Conservation (phyloP, 2,113 vertebrate genomes). For the Chrysochloris asiatica region DNA sequence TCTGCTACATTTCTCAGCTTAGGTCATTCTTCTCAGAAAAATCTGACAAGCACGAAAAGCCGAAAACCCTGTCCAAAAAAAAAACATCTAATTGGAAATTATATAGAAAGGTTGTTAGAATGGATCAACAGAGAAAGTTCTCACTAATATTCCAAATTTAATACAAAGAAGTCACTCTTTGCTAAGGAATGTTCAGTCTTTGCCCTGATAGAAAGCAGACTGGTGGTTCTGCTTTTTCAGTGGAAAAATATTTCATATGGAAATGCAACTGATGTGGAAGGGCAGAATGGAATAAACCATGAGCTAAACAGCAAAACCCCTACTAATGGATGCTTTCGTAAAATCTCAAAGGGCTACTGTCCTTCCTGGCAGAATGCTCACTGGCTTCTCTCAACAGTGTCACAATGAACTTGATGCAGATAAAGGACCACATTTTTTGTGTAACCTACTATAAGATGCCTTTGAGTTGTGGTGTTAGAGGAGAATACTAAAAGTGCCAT, state of each 20-base stretch:
- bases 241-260: no score
- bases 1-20: background rate
- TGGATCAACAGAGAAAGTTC: background rate
- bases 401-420: background rate
- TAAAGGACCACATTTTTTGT: background rate
- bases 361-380: background rate
- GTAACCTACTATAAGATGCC: background rate
- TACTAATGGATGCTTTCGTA: background rate
- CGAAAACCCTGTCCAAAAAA: background rate
- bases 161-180: background rate
- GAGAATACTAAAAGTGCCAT: no score
- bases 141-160: background rate
- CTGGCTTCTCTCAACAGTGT: background rate
- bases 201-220: background rate
- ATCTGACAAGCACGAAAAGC: background rate
- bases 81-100: background rate
- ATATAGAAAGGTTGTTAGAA: background rate
- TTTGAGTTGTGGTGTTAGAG: no score
- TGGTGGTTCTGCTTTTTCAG: no score
- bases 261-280: background rate
- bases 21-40: background rate
- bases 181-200: background rate
- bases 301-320: background rate
- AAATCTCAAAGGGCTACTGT: background rate
- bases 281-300: background rate